Evolutionary conservation across 2,797 vertebrate species (phyloP).

Genomic region (Netta rufina): DNA sequence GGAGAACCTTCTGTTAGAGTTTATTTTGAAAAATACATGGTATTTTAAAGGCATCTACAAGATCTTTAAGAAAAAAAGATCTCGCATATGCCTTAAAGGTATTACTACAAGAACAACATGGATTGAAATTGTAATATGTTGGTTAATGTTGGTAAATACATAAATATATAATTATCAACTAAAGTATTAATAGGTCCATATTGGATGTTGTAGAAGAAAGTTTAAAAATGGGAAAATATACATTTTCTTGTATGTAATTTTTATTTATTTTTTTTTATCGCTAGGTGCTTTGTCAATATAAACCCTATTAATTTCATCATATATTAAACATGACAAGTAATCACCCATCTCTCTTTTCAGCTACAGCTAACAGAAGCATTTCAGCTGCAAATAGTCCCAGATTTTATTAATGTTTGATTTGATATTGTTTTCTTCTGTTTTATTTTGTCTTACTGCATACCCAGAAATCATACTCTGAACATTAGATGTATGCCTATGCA

Average conservation of each 20-base stretch:
- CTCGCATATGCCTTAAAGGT: not conserved
- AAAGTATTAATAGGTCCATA: not conserved
- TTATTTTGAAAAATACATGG: not conserved
- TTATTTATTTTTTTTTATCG: accelerated
- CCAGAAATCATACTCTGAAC: not conserved
- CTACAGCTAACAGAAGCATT: not conserved
- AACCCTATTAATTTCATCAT: not conserved
- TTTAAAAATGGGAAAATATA: not conserved
- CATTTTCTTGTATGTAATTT: not conserved
- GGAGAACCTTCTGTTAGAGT: not conserved
- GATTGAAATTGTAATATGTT: not conserved
- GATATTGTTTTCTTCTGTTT: not conserved
- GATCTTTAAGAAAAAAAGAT: not conserved
- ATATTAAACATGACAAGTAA: not conserved
- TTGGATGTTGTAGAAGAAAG: not conserved
- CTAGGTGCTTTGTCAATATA: not conserved
- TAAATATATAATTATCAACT: not conserved
- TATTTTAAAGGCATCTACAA: not conserved
- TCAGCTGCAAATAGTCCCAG: not conserved
- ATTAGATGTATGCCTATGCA: not conserved
- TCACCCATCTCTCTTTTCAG: not conserved
- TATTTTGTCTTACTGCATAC: not conserved
- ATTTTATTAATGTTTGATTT: not conserved
- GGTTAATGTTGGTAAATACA: not conserved
- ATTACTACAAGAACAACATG: not conserved